Percentiles rank a stretch among this genome's conserved stretches.
Conservation (phyloP, 2,113 vertebrate species). For the Sinocyclocheilus maitianheensis region DNA sequence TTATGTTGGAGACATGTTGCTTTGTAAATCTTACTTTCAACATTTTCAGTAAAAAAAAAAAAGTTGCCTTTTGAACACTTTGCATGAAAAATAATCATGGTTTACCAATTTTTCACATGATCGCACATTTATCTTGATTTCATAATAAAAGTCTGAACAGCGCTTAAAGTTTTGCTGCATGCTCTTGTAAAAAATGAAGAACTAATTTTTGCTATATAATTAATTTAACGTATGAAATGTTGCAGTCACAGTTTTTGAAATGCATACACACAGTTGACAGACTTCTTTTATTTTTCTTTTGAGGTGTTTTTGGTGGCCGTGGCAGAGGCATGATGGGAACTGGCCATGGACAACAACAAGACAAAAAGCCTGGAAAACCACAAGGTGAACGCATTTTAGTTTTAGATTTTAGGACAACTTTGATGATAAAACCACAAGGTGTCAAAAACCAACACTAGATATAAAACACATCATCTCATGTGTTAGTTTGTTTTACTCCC, state of each 20-base stretch:
- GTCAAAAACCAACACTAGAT: constrained; percentile 85
- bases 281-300: neutral
- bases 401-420: too few relatives aligned
- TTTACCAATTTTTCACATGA: too few relatives aligned
- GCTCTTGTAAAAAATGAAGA: too few relatives aligned
- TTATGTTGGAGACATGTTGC: too few relatives aligned
- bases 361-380: constrained; percentile 89
- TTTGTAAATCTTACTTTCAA: too few relatives aligned
- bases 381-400: too few relatives aligned
- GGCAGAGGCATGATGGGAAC: constrained; percentile 81
- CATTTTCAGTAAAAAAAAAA: too few relatives aligned
- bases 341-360: constrained; percentile 83
- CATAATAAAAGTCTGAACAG: too few relatives aligned
- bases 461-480: constrained; percentile 34
- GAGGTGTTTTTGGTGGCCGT: constrained; percentile 92
- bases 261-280: neutral
- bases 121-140: too few relatives aligned
- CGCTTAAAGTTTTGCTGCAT: too few relatives aligned
- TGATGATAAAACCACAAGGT: constrained; percentile 81
- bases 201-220: neutral
- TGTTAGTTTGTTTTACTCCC: neutral
- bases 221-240: neutral
- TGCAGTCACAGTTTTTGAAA: neutral
- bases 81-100: too few relatives aligned
- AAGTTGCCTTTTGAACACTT: too few relatives aligned